phyloP scores from a whole-genome alignment of 30 jellyfish, hydroid and myxozoan genomes.

The Hydra vulgaris region DNA sequence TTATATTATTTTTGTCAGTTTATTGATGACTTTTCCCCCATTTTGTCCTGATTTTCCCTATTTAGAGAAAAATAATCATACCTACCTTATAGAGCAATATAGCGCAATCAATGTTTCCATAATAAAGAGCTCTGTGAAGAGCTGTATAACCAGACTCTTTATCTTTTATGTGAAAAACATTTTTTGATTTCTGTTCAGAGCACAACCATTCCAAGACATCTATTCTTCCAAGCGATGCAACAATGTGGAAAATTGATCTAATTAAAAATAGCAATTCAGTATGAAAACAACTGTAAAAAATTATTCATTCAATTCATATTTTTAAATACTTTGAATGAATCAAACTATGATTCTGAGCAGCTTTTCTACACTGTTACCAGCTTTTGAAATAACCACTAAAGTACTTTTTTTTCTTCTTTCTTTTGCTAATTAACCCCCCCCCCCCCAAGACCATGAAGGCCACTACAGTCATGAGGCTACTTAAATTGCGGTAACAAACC shows the following conservation, averaged over 20 bases:
- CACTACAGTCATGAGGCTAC: too few relatives aligned
- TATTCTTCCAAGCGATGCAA: conserved; percentile 53
- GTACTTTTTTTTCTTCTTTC: too few relatives aligned
- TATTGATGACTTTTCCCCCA: too few relatives aligned
- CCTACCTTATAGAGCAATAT: conserved; percentile 47
- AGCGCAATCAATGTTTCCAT: conserved; percentile 78
- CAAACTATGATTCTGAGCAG: too few relatives aligned
- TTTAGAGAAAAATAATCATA: too few relatives aligned
- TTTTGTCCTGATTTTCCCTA: too few relatives aligned
- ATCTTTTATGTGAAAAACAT: conserved; percentile 30
- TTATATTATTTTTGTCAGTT: too few relatives aligned
- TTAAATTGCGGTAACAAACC: too few relatives aligned
- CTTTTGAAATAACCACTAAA: too few relatives aligned
- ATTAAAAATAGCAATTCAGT: neutral
- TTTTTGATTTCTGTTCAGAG: conserved; percentile 26
- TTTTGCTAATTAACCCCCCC: too few relatives aligned
- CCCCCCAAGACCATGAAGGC: too few relatives aligned
- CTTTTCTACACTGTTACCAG: too few relatives aligned
- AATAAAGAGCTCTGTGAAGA: conserved; percentile 59
- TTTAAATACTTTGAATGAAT: neutral
- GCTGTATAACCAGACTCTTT: conserved; percentile 73
- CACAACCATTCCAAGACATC: conserved; percentile 52
- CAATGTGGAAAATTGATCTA: conserved; percentile 57
- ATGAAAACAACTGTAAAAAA: neutral
- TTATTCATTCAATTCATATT: neutral